Evolutionary conservation across 2,113 vertebrate species (phyloP).

Genomic region (Trematocara variabile): DNA sequence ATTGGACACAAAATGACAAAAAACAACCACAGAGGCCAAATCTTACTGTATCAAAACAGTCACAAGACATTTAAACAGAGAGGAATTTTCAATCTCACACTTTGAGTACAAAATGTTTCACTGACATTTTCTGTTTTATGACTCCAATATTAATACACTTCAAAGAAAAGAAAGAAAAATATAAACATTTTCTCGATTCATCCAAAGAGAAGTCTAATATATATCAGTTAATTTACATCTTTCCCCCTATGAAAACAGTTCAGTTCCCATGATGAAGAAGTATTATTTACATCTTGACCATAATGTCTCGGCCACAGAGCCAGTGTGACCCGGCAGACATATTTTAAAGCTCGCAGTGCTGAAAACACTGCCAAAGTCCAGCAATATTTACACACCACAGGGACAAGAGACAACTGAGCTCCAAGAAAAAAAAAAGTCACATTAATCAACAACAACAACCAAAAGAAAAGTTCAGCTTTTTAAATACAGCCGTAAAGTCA

Average conservation of each 20-base stretch:
- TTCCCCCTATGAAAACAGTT: slow-evolving; percentile 46
- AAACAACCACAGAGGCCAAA: slow-evolving; percentile 20
- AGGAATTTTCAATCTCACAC: slow-evolving; percentile 27
- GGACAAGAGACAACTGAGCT: slow-evolving; percentile 24
- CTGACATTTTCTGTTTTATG: slow-evolving; percentile 46
- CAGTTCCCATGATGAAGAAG: slow-evolving; percentile 50
- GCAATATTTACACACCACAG: slow-evolving; percentile 67
- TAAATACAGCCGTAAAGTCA: not conserved
- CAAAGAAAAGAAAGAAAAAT: slow-evolving; percentile 26
- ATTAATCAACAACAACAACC: not conserved
- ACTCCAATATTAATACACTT: slow-evolving; percentile 41
- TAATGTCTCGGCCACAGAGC: slow-evolving; percentile 58
- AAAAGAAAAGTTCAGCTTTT: slow-evolving; percentile 1
- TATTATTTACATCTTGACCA: slow-evolving; percentile 73
- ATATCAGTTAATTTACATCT: slow-evolving; percentile 62
- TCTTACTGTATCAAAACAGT: slow-evolving; percentile 34
- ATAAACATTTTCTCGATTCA: slow-evolving; percentile 38
- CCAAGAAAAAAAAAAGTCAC: not conserved
- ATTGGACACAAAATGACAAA: not conserved
- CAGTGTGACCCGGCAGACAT: slow-evolving; percentile 65
- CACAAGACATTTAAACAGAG: slow-evolving; percentile 45
- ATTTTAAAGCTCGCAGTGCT: slow-evolving; percentile 49
- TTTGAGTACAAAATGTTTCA: slow-evolving; percentile 51
- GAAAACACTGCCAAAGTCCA: slow-evolving; percentile 44
- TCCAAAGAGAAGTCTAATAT: slow-evolving; percentile 31